Evolutionary conservation across 2,113 vertebrate genomes (phyloP), one percentile per base, ranked within the genome.

Genomic region (Sturnus vulgaris): DNA sequence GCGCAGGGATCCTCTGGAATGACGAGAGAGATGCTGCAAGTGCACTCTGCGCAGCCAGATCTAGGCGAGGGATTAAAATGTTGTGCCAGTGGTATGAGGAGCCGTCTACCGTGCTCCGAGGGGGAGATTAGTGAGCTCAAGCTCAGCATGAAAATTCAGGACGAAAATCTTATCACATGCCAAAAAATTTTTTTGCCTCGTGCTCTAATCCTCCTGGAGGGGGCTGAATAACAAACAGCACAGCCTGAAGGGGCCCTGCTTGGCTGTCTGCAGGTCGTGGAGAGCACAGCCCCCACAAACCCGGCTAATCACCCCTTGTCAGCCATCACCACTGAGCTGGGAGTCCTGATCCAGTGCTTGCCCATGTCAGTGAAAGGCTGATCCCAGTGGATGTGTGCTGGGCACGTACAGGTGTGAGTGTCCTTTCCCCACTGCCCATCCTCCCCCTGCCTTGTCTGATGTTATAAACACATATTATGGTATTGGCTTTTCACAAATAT

Each of bases 41-140:
- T 0, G 21, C 59, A 33, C 37, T 70, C 52, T 1, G 1, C 0
- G 0, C 4, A 1, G 47, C 42, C 5, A 0, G 31, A 14, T 63
- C 79, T 0, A 3, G 44, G 76, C 1, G 1, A 16, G 31, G 78
- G 82, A 96, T 95, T 94, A 88, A 75, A 42, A 52, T 42, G n/a
- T 53, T 73, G 33, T 83, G 75, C 66, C 47, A 15, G 87, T 1
- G 5, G 20, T 28, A 19, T 22, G 69, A 75, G 72, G 42, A 93
- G 56, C 35, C 0, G 1, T 63, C 93, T 71, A 9, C 64, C 21
- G 1, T 68, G 88, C 85, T 93, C 88, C 0, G 0, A 57, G 69
- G 63, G 52, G 72, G 44, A 56, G 90, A 95, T 93, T 79, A 96
- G 68, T 22, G 79, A 94, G 90, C 68, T 94, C 92, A 81, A 83